Conservation (phyloP, 2,113 vertebrate species). For the Numida meleagris region DNA sequence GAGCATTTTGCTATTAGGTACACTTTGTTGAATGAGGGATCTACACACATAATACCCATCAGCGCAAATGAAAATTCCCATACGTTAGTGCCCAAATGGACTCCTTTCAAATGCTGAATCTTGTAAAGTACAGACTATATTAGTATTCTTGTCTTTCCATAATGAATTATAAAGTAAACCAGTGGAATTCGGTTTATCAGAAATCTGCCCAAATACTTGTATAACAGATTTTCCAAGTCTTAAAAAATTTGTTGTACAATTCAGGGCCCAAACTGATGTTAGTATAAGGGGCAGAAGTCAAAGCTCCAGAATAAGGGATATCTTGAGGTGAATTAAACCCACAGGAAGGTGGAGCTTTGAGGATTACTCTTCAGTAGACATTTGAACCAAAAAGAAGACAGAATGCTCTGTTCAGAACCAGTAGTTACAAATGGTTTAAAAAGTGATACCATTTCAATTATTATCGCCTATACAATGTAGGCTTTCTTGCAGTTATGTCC, state of each 20-base stretch:
- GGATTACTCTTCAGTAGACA: background rate
- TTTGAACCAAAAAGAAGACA: background rate
- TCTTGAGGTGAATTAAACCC: background rate
- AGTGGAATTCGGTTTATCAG: background rate
- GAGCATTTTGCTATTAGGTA: background rate
- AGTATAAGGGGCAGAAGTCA: background rate
- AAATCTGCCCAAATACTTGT: background rate
- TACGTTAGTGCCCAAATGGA: background rate
- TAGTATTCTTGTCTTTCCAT: background rate
- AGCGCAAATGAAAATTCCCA: background rate
- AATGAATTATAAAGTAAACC: background rate
- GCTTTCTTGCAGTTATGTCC: constrained; percentile 37
- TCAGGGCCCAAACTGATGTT: background rate
- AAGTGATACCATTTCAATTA: background rate
- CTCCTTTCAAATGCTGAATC: background rate
- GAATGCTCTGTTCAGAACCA: background rate
- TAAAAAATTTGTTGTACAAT: background rate
- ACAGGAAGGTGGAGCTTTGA: background rate
- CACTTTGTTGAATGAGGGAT: background rate
- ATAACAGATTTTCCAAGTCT: background rate
- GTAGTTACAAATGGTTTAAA: background rate
- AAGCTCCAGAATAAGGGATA: background rate
- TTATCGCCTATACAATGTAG: background rate
- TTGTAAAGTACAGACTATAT: background rate
- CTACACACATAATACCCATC: background rate